phyloP scores from a whole-genome alignment of 2,113 vertebrate genomes.

The Acanthisitta chloris region DNA sequence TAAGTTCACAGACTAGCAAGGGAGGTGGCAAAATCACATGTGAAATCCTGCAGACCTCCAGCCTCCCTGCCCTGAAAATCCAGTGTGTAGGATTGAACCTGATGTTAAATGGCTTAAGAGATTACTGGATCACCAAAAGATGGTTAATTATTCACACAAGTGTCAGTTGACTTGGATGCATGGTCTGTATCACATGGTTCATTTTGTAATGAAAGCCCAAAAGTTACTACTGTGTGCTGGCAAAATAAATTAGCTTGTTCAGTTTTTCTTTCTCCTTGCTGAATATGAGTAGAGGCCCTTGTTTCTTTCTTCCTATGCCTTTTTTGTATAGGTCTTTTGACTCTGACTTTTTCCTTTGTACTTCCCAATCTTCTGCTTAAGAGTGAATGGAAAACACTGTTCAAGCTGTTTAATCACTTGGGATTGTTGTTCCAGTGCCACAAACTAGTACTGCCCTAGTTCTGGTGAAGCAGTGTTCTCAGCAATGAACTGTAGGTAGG shows the following conservation, averaged over 20 bases:
- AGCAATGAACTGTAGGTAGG: background rate
- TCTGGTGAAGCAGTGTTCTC: background rate
- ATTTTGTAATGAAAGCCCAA: constrained; percentile 6
- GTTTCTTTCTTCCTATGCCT: background rate
- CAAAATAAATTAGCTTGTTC: background rate
- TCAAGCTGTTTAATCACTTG: background rate
- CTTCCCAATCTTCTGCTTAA: background rate
- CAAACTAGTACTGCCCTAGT: background rate
- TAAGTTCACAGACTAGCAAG: background rate
- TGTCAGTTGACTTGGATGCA: constrained; percentile 17
- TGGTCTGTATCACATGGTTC: background rate
- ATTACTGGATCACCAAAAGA: constrained; percentile 38
- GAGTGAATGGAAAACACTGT: background rate
- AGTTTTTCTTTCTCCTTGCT: background rate
- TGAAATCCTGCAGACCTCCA: constrained; percentile 17
- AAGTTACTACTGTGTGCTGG: background rate
- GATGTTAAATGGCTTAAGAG: constrained; percentile 57
- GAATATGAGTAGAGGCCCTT: background rate
- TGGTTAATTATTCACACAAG: constrained; percentile 53
- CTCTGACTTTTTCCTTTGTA: background rate
- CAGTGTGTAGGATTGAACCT: constrained; percentile 24
- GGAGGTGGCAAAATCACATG: constrained; percentile 12
- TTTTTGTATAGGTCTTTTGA: background rate
- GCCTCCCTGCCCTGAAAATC: constrained; percentile 4
- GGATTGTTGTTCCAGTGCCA: background rate